A percentile compares a stretch with the other conserved stretches of the same genome.
phyloP scores from a whole-genome alignment of 2,888 invertebrate species.

The Nymphalis polychloros region DNA sequence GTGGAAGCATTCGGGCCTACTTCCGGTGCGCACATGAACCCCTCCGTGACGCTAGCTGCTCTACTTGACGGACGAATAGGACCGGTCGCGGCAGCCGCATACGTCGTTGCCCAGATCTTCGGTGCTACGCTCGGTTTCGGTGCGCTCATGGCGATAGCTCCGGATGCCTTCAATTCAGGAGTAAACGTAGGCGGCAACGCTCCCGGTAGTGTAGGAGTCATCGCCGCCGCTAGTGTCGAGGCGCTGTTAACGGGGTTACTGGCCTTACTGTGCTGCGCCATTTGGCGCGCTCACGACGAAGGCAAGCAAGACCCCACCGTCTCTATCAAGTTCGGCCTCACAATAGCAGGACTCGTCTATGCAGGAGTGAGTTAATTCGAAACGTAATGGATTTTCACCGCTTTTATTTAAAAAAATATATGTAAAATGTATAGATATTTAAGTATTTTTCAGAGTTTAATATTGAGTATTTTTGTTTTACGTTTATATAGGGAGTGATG shows the following conservation, averaged over 20 bases:
- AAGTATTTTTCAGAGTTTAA: too few relatives aligned
- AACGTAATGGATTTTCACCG: too few relatives aligned
- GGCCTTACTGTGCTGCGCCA: constrained; percentile 57
- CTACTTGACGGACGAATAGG: constrained; percentile 77
- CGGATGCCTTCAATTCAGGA: constrained; percentile 33
- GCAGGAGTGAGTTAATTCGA: constrained; percentile 56
- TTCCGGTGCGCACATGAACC: constrained; percentile 90
- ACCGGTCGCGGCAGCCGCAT: constrained; percentile 53
- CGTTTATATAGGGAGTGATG: constrained; percentile 76
- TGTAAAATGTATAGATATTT: too few relatives aligned
- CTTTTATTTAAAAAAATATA: too few relatives aligned
- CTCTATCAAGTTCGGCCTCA: constrained; percentile 66
- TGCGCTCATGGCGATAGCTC: constrained; percentile 50
- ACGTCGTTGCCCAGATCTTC: constrained; percentile 56
- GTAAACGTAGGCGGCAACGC: constrained; percentile 28
- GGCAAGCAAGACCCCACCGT: constrained; percentile 55
- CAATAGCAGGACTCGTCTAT: constrained; percentile 65
- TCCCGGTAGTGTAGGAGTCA: constrained; percentile 32
- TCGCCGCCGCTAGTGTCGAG: constrained; percentile 49
- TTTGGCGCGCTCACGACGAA: constrained; percentile 59
- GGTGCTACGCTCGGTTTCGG: constrained; percentile 62
- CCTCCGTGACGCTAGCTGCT: constrained; percentile 87
- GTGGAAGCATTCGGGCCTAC: constrained; percentile 83
- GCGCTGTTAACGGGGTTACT: constrained; percentile 58
- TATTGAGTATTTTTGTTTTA: neutral